Conservation (phyloP, 2,797 vertebrate genomes). For the Onychomys leucogaster region DNA sequence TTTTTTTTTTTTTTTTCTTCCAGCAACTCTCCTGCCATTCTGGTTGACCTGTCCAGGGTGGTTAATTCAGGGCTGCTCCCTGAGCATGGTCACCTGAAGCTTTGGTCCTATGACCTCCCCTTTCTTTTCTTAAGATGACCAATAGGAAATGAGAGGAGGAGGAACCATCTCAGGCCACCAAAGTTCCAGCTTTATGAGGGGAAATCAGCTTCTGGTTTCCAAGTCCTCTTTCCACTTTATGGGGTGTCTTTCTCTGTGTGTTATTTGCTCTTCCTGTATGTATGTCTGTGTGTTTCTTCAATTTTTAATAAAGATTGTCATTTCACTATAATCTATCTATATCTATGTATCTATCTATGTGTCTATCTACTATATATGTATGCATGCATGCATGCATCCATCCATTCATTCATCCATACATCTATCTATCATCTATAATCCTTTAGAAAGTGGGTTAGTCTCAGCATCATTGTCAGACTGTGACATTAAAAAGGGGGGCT, state of each 20-base stretch:
- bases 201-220: not conserved
- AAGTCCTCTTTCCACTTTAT: not conserved
- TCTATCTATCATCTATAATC: not conserved
- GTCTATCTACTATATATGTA: not conserved
- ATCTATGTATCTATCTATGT: not conserved
- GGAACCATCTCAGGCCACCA: not conserved
- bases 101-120: not conserved
- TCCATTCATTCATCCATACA: no score
- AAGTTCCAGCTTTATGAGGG: not conserved
- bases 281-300: not conserved
- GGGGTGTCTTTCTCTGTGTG: not conserved
- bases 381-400: no score
- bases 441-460: conserved; percentile 7
- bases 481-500: not conserved
- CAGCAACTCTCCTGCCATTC: not conserved
- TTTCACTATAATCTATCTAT: not conserved
- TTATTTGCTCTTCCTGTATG: no score
- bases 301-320: not conserved
- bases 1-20: not conserved
- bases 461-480: not conserved
- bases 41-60: not conserved
- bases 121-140: not conserved
- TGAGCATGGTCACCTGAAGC: not conserved
- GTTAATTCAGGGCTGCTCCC: not conserved
- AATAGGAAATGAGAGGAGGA: not conserved